phyloP scores from a whole-genome alignment of 2,888 invertebrate genomes.

The Spisula subtruncata region DNA sequence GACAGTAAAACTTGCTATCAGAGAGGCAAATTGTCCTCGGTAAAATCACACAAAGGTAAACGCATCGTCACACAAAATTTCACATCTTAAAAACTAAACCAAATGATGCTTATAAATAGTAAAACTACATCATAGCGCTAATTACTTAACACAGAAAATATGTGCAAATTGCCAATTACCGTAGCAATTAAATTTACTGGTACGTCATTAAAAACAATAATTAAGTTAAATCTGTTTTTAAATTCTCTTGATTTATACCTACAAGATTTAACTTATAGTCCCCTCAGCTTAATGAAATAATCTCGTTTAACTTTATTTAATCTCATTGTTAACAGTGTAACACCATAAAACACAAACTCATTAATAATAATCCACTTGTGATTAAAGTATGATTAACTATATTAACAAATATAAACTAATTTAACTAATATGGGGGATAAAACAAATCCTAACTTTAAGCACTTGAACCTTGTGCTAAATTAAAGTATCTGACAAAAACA shows the following conservation, averaged over 20 bases:
- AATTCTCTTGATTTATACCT: neutral
- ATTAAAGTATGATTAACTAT: neutral
- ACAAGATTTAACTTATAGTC: neutral
- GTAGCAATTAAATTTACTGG: no score
- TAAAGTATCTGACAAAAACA: no score
- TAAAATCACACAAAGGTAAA: neutral
- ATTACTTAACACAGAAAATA: neutral
- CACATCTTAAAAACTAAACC: no score
- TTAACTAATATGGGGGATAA: neutral
- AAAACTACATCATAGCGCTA: no score
- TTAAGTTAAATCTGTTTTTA: neutral
- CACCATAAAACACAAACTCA: neutral
- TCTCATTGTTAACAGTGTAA: neutral
- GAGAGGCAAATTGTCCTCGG: conserved; percentile 15
- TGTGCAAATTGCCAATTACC: neutral
- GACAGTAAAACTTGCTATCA: conserved; percentile 31
- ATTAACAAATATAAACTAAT: neutral
- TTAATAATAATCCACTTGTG: neutral
- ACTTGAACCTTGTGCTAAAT: no score
- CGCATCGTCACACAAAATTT: neutral
- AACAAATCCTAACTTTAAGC: neutral
- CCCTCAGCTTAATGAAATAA: neutral
- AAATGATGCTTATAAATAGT: no score
- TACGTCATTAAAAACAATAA: neutral
- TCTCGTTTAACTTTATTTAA: no score